Evolutionary conservation across 2,888 invertebrate species (phyloP).

Genomic region (Liodrosophila aerea): DNA sequence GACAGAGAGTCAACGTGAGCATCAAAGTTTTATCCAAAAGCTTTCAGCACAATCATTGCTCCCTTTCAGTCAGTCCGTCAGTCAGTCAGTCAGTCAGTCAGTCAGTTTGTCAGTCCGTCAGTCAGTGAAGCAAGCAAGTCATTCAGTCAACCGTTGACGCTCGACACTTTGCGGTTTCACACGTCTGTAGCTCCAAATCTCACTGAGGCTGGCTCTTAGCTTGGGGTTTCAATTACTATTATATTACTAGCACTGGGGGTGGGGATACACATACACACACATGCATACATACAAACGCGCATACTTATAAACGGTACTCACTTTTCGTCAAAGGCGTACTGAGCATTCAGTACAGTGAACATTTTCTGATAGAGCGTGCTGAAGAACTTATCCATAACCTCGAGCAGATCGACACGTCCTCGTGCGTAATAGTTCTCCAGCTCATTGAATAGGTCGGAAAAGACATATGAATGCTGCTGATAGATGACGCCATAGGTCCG

Average conservation of each 20-base stretch:
- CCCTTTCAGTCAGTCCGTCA: slow-evolving; percentile 9
- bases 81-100: slow-evolving; percentile 29
- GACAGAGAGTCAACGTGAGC: slow-evolving; percentile 8
- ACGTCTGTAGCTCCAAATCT: slow-evolving; percentile 63
- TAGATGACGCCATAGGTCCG: slow-evolving; percentile 97
- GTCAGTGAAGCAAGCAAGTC: slow-evolving; percentile 25
- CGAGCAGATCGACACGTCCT: slow-evolving; percentile 92
- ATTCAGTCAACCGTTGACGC: slow-evolving; percentile 53
- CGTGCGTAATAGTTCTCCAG: slow-evolving; percentile 94
- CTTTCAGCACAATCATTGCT: slow-evolving; percentile 21
- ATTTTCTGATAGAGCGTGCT: slow-evolving; percentile 96
- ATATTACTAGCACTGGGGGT: not conserved
- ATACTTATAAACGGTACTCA: slow-evolving; percentile 84
- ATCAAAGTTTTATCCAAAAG: slow-evolving; percentile 51
- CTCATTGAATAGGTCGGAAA: slow-evolving; percentile 94
- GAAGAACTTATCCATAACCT: slow-evolving; percentile 96
- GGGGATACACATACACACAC: too few species aligned
- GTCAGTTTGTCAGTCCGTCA: too few species aligned
- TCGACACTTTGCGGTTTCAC: slow-evolving; percentile 72
- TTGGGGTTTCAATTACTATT: slow-evolving; percentile 46
- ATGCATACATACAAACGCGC: too few species aligned
- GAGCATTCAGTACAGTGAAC: slow-evolving; percentile 97
- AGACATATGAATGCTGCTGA: slow-evolving; percentile 95
- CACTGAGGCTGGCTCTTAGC: slow-evolving; percentile 5
- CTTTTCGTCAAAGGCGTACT: slow-evolving; percentile 94